These are phyloP conservation scores for Paguma larvata DNA, from an alignment of 2,797 vertebrate genomes.

Conservation along the genomic window DNA sequence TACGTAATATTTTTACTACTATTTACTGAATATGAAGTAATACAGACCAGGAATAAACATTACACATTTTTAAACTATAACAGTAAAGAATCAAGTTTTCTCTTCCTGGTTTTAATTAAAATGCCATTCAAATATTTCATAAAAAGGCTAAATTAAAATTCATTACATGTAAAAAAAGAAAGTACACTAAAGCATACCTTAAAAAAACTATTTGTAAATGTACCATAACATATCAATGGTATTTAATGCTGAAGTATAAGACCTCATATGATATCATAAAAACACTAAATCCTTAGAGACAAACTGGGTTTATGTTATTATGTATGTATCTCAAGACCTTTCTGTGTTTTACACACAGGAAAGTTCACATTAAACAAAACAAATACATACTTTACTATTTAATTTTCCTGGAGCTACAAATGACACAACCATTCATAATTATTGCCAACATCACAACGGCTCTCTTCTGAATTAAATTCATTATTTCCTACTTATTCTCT, in stretches of 20 bases:
- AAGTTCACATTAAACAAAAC: not conserved
- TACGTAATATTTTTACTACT: not conserved
- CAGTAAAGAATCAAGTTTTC: constrained; percentile 31
- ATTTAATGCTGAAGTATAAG: not conserved
- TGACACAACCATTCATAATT: not conserved
- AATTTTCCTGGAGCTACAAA: not conserved
- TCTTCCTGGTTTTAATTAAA: constrained; percentile 60
- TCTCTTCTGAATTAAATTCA: constrained; percentile 35
- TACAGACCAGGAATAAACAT: not conserved
- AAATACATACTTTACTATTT: not conserved
- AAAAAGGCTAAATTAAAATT: not conserved
- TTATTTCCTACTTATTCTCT: constrained; percentile 11
- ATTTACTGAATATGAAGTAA: constrained; percentile 52
- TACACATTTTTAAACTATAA: not conserved
- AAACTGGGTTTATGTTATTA: not conserved
- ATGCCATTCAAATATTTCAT: constrained; percentile 26
- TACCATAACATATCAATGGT: not conserved
- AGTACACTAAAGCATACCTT: not conserved
- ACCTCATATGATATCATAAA: not conserved
- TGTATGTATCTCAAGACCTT: not conserved
- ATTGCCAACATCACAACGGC: not conserved
- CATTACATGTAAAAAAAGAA: not conserved
- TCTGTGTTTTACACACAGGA: not conserved
- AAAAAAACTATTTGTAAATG: not conserved
- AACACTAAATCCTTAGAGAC: not conserved